Base-by-base conservation (phyloP, 1,140 invertebrate species). In the Triops longicaudatus region DNA sequence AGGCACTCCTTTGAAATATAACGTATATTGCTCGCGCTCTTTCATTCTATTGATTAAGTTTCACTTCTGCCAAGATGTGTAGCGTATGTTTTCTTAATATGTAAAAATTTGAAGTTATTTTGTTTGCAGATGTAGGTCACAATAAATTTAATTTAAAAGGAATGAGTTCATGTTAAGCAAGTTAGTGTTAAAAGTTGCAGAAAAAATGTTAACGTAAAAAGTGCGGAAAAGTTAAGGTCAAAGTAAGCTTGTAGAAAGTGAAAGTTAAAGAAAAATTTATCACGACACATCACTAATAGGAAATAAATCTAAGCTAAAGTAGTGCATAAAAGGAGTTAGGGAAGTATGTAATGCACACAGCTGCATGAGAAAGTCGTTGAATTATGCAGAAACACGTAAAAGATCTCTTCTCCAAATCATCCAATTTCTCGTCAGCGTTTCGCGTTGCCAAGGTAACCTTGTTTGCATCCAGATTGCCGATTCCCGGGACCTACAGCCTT, bases 361-460 rank as follows among this genome's bases (percentile, higher is more conserved):
- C 50, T 63, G 50, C 50, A 63, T 63, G 10, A 63, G 50, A 63
- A 63, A 63, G 50, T 63, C 50, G 50, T 63, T 63, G 50, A 63
- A 63, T 63, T 63, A 63, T 63, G 50, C n/a, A 63, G 50, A 63
- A 63, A 14, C 50, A 63, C 50, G 50, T 22, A 63, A 63, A 63
- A 22, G 50, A 22, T 63, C 50, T 63, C 50, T 63, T 63, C 50
- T 63, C 50, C 50, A 63, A 63, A 63, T 63, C 50, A 63, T 22
- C 50, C 50, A 63, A 63, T 63, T 63, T 63, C 50, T 63, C 22
- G 50, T 63, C 50, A 63, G 50, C 50, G 50, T 63, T 63, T 63
- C 50, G 4, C 50, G 50, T 63, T 63, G 50, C n/a, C 50, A n/a
- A 63, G 50, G 50, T 63, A 63, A 63, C 50, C 14, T 63, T 63